These are phyloP conservation scores for Papilio polytes DNA, from an alignment of 1,140 invertebrate genomes.

Conservation along the genomic window DNA sequence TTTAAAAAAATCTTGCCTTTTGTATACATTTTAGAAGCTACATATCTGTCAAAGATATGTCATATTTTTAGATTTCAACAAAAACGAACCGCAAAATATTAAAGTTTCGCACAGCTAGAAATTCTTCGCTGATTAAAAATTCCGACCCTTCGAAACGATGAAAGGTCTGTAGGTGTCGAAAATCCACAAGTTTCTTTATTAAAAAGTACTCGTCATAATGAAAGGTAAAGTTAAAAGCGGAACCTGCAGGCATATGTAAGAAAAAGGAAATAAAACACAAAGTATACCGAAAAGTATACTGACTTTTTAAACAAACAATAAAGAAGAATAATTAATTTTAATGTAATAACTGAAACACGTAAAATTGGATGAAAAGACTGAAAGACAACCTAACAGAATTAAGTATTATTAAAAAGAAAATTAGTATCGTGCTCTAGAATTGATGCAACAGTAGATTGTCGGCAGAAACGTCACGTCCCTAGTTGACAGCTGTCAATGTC, in stretches of 20 bases:
- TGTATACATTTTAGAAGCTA: not conserved
- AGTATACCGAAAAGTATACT: not conserved
- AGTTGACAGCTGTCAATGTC: no score
- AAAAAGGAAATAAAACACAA: not conserved
- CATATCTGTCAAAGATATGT: constrained; percentile 4
- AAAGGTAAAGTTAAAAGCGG: constrained; percentile 24
- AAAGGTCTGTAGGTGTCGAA: constrained; percentile 35
- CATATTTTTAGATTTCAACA: constrained; percentile 15
- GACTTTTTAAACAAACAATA: no score
- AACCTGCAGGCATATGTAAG: not conserved
- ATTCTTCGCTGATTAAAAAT: constrained; percentile 39
- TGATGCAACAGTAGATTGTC: no score
- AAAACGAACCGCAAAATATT: constrained; percentile 33
- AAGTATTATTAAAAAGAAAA: not conserved
- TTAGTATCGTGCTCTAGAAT: no score
- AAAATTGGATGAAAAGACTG: no score
- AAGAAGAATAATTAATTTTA: no score
- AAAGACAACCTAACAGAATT: no score
- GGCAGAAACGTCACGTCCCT: no score
- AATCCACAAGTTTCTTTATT: constrained; percentile 37
- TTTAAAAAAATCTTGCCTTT: not conserved
- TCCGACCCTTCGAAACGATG: constrained; percentile 37
- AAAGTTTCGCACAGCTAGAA: constrained; percentile 30
- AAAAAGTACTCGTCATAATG: constrained; percentile 32
- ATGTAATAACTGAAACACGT: no score